Conservation (phyloP, 2,888 invertebrate species). For the Tricholauxania praeusta region DNA sequence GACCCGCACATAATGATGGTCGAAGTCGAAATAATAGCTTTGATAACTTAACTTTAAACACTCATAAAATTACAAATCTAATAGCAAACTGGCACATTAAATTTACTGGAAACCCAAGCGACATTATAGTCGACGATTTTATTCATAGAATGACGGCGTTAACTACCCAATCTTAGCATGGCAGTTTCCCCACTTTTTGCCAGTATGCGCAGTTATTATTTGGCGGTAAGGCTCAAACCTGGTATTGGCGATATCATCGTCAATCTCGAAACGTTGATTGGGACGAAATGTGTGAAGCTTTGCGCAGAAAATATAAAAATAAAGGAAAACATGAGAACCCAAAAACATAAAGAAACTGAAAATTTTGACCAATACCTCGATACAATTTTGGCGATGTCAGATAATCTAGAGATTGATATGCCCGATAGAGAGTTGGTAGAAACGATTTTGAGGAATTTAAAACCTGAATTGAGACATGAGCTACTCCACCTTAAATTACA, state of each 20-base stretch:
- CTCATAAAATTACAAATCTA: no score
- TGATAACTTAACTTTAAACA: no score
- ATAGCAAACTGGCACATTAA: no score
- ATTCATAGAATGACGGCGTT: no score
- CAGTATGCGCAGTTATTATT: conserved; percentile 27
- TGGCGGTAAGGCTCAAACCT: conserved; percentile 28
- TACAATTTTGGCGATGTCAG: conserved; percentile 26
- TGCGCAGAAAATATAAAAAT: no score
- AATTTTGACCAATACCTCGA: conserved; percentile 34
- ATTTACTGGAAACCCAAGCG: neutral
- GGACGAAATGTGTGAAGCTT: no score
- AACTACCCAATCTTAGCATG: no score
- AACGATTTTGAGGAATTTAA: no score
- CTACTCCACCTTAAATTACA: neutral
- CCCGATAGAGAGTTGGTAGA: conserved; percentile 26
- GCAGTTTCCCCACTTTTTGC: no score
- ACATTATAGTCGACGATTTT: neutral
- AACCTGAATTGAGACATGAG: conserved; percentile 26
- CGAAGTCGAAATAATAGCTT: no score
- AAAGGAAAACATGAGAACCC: conserved; percentile 30
- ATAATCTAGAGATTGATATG: conserved; percentile 19
- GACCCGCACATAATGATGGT: no score
- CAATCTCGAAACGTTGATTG: conserved; percentile 19
- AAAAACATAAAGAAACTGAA: conserved; percentile 27
- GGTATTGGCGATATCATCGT: conserved; percentile 37